Evolutionary conservation across 2,113 vertebrate genomes (phyloP).

Genomic region (Sisor rabdophorus): DNA sequence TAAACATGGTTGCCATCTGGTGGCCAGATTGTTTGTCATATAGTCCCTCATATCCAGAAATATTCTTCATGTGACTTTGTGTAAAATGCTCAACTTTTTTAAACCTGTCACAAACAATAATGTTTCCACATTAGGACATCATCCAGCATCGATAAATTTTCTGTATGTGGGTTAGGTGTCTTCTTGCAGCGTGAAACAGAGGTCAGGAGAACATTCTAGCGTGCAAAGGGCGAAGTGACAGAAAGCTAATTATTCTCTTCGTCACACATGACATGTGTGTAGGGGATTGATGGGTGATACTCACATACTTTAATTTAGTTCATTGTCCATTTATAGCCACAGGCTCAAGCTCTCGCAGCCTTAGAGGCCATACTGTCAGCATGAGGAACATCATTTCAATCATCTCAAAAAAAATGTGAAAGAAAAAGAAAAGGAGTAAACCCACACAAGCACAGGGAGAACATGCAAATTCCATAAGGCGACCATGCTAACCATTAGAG

Average conservation of each 20-base stretch:
- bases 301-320: slow-evolving; percentile 6
- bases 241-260: slow-evolving; percentile 29
- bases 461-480: too few species aligned
- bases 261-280: background rate
- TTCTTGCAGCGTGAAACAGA: slow-evolving; percentile 3
- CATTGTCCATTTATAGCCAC: slow-evolving; percentile 14
- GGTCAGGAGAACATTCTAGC: slow-evolving; percentile 26
- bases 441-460: too few species aligned
- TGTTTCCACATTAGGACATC: background rate
- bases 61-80: background rate
- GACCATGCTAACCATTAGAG: too few species aligned
- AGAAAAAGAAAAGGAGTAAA: too few species aligned
- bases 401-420: too few species aligned
- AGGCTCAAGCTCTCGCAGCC: background rate
- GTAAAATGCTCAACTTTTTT: background rate
- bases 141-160: background rate
- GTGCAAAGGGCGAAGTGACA: slow-evolving; percentile 7
- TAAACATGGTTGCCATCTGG: too few species aligned
- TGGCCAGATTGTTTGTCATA: too few species aligned
- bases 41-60: too few species aligned
- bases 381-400: background rate
- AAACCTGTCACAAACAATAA: background rate
- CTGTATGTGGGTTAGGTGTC: slow-evolving; percentile 21
- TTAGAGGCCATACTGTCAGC: background rate
- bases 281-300: background rate